Evolutionary conservation across 2,797 vertebrate genomes (phyloP).

Genomic region (Aldrovandia affinis): DNA sequence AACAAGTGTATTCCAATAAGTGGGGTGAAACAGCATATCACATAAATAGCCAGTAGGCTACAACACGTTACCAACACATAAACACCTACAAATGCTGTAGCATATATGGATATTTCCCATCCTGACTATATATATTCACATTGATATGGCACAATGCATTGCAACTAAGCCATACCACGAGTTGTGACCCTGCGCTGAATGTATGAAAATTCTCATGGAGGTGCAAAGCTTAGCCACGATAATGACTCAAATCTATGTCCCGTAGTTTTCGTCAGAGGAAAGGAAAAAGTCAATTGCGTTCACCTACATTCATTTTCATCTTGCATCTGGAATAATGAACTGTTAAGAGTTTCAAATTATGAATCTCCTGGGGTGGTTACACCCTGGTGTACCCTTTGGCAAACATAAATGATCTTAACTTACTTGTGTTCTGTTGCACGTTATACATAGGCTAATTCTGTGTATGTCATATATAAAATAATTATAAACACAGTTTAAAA

Average conservation of each 20-base stretch:
- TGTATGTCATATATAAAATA: too few relatives aligned
- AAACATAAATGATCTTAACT: too few relatives aligned
- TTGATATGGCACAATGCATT: not conserved
- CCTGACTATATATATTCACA: not conserved
- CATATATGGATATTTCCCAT: not conserved
- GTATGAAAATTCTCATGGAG: not conserved
- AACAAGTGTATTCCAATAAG: too few relatives aligned
- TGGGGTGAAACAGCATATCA: too few relatives aligned
- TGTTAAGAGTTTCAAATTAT: not conserved
- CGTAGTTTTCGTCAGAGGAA: not conserved
- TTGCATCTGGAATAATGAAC: not conserved
- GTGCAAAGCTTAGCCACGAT: not conserved
- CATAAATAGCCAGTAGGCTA: too few relatives aligned
- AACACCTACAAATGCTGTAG: not conserved
- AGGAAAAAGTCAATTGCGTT: not conserved
- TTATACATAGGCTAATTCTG: too few relatives aligned
- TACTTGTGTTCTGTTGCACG: too few relatives aligned
- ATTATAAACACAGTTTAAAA: too few relatives aligned
- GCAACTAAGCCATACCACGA: not conserved
- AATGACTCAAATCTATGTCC: not conserved
- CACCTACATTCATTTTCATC: not conserved
- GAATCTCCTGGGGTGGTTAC: not conserved
- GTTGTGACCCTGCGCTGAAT: not conserved
- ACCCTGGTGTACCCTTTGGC: too few relatives aligned
- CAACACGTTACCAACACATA: too few relatives aligned